Base-by-base conservation (phyloP, 2,797 vertebrate genomes). In the Molossus alvarezi region DNA sequence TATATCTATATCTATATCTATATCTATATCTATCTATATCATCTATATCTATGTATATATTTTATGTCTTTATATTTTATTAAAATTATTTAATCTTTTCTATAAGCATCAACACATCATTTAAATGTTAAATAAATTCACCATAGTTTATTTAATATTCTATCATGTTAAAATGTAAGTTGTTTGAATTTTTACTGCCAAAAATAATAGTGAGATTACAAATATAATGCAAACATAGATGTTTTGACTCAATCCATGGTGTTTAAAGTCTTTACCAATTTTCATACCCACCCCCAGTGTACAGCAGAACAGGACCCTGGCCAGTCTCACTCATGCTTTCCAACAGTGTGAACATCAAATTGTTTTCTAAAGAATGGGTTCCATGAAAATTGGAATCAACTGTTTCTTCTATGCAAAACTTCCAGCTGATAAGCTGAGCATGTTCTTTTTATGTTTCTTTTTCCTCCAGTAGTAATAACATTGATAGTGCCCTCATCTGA, bases 141-240 rank as follows among this genome's bases (percentile, higher is more conserved):
- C 20, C 3, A 37, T 17, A 88, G 15, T 79, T 87, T 84, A 92
- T 81, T 88, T 82, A 91, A 62, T 1, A 64, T 33, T 88, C 20
- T 62, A 69, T 23, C 33, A 1, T 18, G 18, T 69, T 72, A 76
- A 93, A 91, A 25, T 84, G 71, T 83, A 55, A 69, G 11, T 65
- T 90, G 9, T 80, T 93, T 87, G 20, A 29, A 14, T n/a, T 90
- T 95, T 83, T 48, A 33, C 13, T 91, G n/a, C 20, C 37, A 58
- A 88, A 94, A 79, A 83, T 37, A 65, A 88, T 23, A 29, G 25
- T 33, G 25, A 27, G 23, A 20, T 72, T 67, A n/a, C 0, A 65
- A 79, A 5, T 29, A 69, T 2, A 48, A 48, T 48, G 14, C 0
- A 45, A 84, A 95, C 29, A 65, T 9, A 15, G 1, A 14, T 21